Evolutionary conservation across 2,797 vertebrate species (phyloP).

Genomic region (Chrysocyon brachyurus): DNA sequence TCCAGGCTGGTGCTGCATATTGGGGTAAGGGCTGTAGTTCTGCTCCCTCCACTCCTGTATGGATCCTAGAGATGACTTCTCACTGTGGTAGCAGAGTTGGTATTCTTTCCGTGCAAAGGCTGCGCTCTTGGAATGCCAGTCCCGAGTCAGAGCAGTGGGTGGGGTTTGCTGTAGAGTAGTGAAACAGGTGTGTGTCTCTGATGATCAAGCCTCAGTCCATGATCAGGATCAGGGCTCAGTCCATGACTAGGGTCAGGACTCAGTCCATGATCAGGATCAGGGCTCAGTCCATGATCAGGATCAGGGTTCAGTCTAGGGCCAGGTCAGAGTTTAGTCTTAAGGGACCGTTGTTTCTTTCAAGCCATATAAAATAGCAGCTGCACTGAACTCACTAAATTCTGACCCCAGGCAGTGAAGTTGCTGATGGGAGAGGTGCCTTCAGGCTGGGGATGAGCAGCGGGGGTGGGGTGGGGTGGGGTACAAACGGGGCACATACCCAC

Average conservation of each 20-base stretch:
- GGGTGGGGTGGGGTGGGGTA: neutral
- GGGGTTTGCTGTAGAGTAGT: neutral
- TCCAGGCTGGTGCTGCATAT: neutral
- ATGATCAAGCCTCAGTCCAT: neutral
- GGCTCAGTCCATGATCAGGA: neutral
- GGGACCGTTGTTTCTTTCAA: neutral
- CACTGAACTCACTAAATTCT: neutral
- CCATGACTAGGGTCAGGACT: neutral
- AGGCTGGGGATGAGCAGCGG: neutral
- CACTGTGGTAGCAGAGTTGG: neutral
- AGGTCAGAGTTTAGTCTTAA: constrained; percentile 9
- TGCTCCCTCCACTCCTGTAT: too few relatives aligned
- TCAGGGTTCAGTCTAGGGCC: neutral
- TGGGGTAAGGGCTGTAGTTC: neutral
- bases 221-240: neutral
- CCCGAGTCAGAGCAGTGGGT: neutral
- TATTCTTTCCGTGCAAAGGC: neutral
- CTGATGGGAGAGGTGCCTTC: neutral
- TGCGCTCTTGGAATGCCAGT: neutral
- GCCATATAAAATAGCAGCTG: neutral
- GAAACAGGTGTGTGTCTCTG: neutral
- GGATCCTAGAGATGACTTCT: neutral
- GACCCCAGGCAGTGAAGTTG: neutral
- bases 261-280: neutral
- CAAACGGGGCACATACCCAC: constrained; percentile 80